Conservation (phyloP, 2,888 invertebrate species). For the Eristalis arbustorum region DNA sequence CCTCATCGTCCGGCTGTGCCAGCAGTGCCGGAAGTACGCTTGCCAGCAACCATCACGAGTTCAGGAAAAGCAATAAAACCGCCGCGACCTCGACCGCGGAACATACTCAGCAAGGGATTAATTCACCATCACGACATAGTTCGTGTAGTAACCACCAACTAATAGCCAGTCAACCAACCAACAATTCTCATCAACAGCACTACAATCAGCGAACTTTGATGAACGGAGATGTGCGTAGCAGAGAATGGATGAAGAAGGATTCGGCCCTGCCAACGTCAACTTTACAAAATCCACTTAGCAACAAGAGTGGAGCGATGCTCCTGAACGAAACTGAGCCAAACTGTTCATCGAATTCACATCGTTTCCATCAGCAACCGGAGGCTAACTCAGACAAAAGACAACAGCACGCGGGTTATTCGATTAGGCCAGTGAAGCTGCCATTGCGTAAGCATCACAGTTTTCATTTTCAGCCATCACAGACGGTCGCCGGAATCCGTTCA, state of each 20-base stretch:
- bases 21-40: constrained; percentile 68
- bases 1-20: constrained; percentile 71
- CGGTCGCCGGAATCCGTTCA: constrained; percentile 75
- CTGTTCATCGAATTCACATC: constrained; percentile 43
- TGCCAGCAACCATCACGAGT: constrained; percentile 67
- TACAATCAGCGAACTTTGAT: constrained; percentile 61
- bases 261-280: constrained; percentile 5
- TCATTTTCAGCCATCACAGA: constrained; percentile 79
- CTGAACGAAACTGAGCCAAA: background rate
- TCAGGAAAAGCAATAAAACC: constrained; percentile 58
- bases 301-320: background rate
- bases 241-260: constrained; percentile 27
- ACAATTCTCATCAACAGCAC: constrained; percentile 61
- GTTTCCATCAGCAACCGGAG: constrained; percentile 59
- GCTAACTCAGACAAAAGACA: constrained; percentile 41
- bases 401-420: constrained; percentile 71
- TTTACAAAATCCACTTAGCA: constrained; percentile 23
- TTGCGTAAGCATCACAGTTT: constrained; percentile 80
- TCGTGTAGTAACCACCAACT: constrained; percentile 75
- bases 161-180: constrained; percentile 71
- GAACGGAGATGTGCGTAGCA: constrained; percentile 58
- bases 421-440: constrained; percentile 77
- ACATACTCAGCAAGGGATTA: constrained; percentile 72
- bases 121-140: constrained; percentile 69
- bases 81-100: constrained; percentile 66